Evolutionary conservation across 2,888 invertebrate genomes (phyloP).

Genomic region (Cephus pulcher): DNA sequence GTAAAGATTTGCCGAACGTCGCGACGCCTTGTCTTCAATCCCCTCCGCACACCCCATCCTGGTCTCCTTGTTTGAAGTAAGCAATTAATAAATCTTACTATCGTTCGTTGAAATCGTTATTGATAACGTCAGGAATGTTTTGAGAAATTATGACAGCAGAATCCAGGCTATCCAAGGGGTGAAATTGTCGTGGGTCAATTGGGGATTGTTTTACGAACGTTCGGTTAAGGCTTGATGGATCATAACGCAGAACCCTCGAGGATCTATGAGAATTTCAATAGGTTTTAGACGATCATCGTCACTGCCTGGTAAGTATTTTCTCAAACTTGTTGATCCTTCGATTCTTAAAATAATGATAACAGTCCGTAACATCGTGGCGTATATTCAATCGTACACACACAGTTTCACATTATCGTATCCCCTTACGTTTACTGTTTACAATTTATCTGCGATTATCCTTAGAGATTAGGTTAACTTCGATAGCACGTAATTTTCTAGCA

Average conservation of each 20-base stretch:
- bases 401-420: slow-evolving; percentile 18
- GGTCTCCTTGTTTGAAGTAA: too few species aligned
- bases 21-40: background rate
- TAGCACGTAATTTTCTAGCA: background rate
- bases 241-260: background rate
- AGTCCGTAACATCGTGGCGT: slow-evolving; percentile 26
- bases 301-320: background rate
- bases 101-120: background rate
- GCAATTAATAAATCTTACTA: background rate
- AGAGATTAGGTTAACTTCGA: background rate
- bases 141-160: background rate
- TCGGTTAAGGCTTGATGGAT: background rate
- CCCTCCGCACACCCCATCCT: background rate
- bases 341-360: background rate
- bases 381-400: slow-evolving; percentile 36
- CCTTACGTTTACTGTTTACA: slow-evolving; percentile 9
- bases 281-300: background rate
- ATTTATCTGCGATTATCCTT: background rate
- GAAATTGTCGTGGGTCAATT: background rate
- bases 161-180: background rate
- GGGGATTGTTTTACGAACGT: background rate
- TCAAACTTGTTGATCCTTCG: background rate
- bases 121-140: background rate
- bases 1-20: slow-evolving; percentile 35
- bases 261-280: background rate